These are phyloP conservation scores for Zeugodacus cucurbitae DNA, from an alignment of 1,140 invertebrate genomes.

Conservation along the genomic window DNA sequence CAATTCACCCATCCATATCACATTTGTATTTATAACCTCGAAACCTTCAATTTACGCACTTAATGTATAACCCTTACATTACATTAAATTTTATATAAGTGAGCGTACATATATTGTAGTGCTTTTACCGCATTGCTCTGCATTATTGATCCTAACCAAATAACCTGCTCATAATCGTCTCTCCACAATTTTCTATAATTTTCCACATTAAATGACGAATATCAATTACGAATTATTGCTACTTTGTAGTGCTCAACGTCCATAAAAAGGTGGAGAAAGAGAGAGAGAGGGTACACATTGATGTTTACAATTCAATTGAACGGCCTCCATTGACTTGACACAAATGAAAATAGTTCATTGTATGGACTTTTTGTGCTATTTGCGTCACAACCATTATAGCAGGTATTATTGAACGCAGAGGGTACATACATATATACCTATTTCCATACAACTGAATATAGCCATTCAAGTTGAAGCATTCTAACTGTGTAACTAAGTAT, in stretches of 20 bases:
- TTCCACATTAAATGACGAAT: not conserved
- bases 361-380: not conserved
- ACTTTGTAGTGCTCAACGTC: not conserved
- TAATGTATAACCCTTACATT: too few species aligned
- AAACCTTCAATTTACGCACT: too few species aligned
- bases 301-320: conserved; percentile 3
- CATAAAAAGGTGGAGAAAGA: not conserved
- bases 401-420: not conserved
- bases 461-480: not conserved
- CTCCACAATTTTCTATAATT: not conserved
- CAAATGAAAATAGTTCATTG: not conserved
- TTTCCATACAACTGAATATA: not conserved
- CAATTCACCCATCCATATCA: too few species aligned
- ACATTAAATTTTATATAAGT: too few species aligned
- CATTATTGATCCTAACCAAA: not conserved
- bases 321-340: not conserved
- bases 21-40: too few species aligned
- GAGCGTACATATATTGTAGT: too few species aligned
- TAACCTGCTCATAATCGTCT: not conserved
- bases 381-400: not conserved
- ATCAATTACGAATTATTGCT: not conserved
- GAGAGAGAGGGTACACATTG: not conserved
- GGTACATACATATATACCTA: not conserved
- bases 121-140: too few species aligned
- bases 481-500: not conserved